Evolutionary conservation across 1,140 invertebrate genomes (phyloP).

Genomic region (Platyscapa corneri): DNA sequence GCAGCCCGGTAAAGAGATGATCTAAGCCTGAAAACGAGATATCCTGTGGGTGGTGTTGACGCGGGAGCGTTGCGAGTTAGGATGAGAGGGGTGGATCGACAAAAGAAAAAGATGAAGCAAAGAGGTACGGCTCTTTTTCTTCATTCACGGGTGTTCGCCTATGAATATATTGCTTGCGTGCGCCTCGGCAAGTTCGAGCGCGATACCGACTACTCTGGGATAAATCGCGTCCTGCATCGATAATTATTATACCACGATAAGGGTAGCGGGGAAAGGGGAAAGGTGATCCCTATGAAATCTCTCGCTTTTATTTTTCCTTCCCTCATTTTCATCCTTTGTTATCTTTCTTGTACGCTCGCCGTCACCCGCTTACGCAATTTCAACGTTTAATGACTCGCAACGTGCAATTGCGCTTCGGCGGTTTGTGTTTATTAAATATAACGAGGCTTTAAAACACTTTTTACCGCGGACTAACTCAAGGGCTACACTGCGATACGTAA

Average conservation of each 20-base stretch:
- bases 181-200: neutral
- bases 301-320: neutral
- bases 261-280: no score
- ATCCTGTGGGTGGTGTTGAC: neutral
- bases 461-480: neutral
- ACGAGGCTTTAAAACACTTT: constrained; percentile 15
- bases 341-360: neutral
- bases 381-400: constrained; percentile 24
- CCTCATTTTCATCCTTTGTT: no score
- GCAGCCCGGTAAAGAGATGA: neutral
- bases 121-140: neutral
- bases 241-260: constrained; percentile 23
- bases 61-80: neutral
- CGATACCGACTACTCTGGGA: neutral
- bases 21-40: constrained; percentile 43
- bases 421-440: constrained; percentile 38
- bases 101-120: neutral
- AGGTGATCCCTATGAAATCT: constrained; percentile 5
- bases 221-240: constrained; percentile 40
- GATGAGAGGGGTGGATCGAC: neutral
- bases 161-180: constrained; percentile 34
- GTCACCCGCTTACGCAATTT: constrained; percentile 1
- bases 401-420: constrained; percentile 10
- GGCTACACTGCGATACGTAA: neutral
- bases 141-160: neutral